Conservation (phyloP, 2,113 vertebrate genomes). For the Ptilorrhoa leucosticta region DNA sequence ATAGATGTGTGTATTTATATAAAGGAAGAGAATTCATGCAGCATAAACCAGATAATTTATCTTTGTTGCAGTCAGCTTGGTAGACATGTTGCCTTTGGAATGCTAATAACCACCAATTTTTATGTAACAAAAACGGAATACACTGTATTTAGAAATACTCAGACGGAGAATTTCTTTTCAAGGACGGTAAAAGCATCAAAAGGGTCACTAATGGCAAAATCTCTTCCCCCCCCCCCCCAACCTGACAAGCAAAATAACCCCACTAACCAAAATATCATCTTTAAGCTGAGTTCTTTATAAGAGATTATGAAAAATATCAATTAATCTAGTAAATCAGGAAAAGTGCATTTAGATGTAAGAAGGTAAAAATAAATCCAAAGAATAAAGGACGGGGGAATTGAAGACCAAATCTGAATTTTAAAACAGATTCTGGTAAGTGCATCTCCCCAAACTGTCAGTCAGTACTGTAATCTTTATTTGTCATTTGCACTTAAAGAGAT, state of each 20-base stretch:
- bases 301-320: not conserved
- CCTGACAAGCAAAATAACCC: accelerated
- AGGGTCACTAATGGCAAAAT: not conserved
- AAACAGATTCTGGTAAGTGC: not conserved
- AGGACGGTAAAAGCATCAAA: not conserved
- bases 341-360: not conserved
- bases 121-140: not conserved
- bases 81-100: not conserved
- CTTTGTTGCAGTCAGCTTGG: not conserved
- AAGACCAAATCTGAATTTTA: not conserved
- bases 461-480: not conserved
- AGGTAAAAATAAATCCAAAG: not conserved
- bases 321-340: not conserved
- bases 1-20: not conserved
- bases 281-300: not conserved
- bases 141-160: not conserved
- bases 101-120: not conserved
- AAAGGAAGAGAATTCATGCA: not conserved
- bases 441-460: not conserved
- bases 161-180: not conserved
- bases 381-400: not conserved
- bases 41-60: not conserved
- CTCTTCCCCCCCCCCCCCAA: accelerated
- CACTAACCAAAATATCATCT: not conserved
- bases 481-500: not conserved